Base-by-base conservation (phyloP, 1,140 invertebrate genomes). In the Apis mellifera region DNA sequence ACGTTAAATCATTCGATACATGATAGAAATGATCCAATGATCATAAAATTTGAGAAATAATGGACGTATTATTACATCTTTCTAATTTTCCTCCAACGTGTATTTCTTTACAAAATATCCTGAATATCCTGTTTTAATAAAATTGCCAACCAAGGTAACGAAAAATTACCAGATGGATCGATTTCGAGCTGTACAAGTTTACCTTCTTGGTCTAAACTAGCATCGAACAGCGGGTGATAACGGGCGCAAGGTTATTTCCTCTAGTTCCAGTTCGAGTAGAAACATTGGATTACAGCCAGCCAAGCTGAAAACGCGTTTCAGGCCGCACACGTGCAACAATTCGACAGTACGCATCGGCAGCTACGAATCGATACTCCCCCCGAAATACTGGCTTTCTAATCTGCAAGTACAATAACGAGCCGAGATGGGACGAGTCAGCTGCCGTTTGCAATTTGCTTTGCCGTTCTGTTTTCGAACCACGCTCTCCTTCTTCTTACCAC, bases 331-430 rank as follows among this genome's bases (percentile, higher is more conserved):
- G 68, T 71, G 77, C 66, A 78, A 71, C 68, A 62, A 57, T 54
- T 62, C 66, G 77, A 59, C n/a, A 55, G 57, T 71, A 57, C 60
- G 68, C 68, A 62, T 55, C 54, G 21, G 3, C 48, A 69, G 68
- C n/a, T 59, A 52, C 66, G 23, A 71, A 80, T 80, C 78, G 78
- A 80, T 80, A 73, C 21, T n/a, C 32, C 32, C 4, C 15, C 26
- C 78, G 50, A 80, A 72, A 64, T 80, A 62, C 50, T 48, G 23
- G 59, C 48, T n/a, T 72, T 73, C 78, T 80, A 73, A 80, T 80
- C 70, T 80, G 78, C 78, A 80, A 80, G 69, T 80, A 80, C 69
- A 80, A 73, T 80, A 80, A 54, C 69, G 64, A 54, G 23, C 21
- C 21, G 76, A 69, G 52, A 57, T 52, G 26, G 64, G 64, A 26